Evolutionary conservation across 2,888 invertebrate genomes (phyloP).

Genomic region (Melanophora roralis): DNA sequence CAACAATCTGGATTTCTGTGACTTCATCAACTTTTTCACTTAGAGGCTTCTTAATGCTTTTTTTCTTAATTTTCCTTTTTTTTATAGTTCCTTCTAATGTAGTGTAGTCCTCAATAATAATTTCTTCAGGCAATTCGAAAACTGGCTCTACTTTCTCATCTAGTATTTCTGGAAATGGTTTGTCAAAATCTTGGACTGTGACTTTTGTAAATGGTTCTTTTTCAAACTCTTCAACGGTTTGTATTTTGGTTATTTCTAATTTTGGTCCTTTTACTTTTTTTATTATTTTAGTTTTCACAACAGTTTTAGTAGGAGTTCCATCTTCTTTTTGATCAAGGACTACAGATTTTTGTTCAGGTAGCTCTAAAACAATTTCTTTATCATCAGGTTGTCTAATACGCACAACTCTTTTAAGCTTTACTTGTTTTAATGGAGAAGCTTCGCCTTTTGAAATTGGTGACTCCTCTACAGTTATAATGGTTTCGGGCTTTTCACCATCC

Average conservation of each 20-base stretch:
- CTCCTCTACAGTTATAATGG: constrained; percentile 55
- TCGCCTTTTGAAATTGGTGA: constrained; percentile 1
- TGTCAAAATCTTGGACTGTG: constrained; percentile 68
- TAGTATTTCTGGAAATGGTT: constrained; percentile 71
- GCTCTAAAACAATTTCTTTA: constrained; percentile 70
- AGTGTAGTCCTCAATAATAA: constrained; percentile 68
- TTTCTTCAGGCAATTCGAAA: constrained; percentile 71
- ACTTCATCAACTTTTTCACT: constrained; percentile 75
- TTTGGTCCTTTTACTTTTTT: constrained; percentile 77
- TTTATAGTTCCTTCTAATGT: constrained; percentile 70
- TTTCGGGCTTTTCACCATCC: constrained; percentile 56
- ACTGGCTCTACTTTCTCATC: constrained; percentile 69
- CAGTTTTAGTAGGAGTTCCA: constrained; percentile 74
- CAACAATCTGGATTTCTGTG: constrained; percentile 77
- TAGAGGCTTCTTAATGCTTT: constrained; percentile 76
- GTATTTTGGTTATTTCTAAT: constrained; percentile 76
- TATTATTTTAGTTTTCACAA: constrained; percentile 77
- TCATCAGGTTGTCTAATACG: constrained; percentile 70
- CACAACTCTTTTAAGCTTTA: constrained; percentile 68
- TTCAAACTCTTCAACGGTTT: constrained; percentile 76
- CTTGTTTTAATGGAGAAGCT: constrained; percentile 25
- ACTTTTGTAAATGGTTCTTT: constrained; percentile 75
- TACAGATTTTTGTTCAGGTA: constrained; percentile 74
- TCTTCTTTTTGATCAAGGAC: constrained; percentile 75
- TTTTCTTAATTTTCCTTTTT: constrained; percentile 75